Base-by-base conservation (phyloP, 2,113 vertebrate genomes). In the Dicentrarchus labrax region DNA sequence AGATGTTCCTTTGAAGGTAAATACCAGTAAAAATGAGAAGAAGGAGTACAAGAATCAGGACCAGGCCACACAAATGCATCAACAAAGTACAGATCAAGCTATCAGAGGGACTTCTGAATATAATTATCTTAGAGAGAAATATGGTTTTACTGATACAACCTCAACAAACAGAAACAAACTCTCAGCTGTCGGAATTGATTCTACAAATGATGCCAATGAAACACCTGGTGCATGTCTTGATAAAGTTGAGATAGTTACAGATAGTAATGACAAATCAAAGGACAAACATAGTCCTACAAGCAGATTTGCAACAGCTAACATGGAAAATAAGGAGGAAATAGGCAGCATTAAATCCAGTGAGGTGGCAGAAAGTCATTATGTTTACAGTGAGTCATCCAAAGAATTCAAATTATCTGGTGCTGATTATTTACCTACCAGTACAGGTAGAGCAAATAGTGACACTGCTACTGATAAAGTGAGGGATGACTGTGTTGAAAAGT, bases 371-470 rank as follows among this genome's bases (percentile, higher is more conserved):
- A 82, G 74, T 74, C 78, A 84, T 2, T 89, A 80, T 81, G 82
- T 90, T 82, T 90, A 92, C 71, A 91, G 78, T 61, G 89, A 92
- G 62, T 87, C 86, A 62, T 89, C 87, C 43, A 94, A 93, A 90
- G 87, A 93, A 72, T 90, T 90, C 57, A 93, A 93, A 82, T 84
- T 93, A 82, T 79, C 69, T 2, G 61, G 12, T 72, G 19, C n/a
- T 47, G 62, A 83, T 72, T 5, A 59, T 72, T 70, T 53, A 62
- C 47, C 51, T n/a, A 39, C 12, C 16, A 41, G 51, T 76, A 13
- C 48, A 56, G 48, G 88, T 36, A 79, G 5, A 76, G 15, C 15
- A 74, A 88, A 72, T 41, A 76, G 8, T 69, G 78, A 86, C 22
- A n/a, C 7, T 69, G 30, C 67, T 71, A 50, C 17, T 10, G n/a